Evolutionary conservation across 2,888 invertebrate genomes (phyloP), one percentile per base, ranked within the genome.

Genomic region (Eupelmus urozonus): DNA sequence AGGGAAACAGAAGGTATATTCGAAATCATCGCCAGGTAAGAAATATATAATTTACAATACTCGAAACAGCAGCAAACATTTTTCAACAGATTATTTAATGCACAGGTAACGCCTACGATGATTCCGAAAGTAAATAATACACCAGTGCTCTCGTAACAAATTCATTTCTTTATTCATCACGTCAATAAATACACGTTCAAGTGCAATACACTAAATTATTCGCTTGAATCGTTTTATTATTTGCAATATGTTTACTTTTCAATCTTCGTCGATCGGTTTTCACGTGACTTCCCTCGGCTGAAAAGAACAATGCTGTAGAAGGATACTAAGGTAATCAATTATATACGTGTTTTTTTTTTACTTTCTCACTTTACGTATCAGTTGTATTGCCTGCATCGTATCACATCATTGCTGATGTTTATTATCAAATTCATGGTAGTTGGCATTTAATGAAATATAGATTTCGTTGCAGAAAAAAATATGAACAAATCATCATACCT

Each of bases 251-350:
- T 65, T 65, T 59, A 57, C 42, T 57, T 62, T 69, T 79, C 65
- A 59, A 55, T 78, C 80, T 72, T 70, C 66, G 72, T 80, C 67
- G 53, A 66, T 77, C 40, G 60, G 60, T 80, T 73, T 67, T 76
- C 72, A 72, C 76, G 76, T 77, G 80, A 78, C 53, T 62, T 74
- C 71, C 84, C 83, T 86, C 84, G 83, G 88, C 89, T 88, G 89
- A 87, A 88, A 88, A 88, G 85, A 89, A 87, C 85, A 88, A 86
- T 87, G 87, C 83, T 87, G 85, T 88, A 86, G 85, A 85, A 85
- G 60, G 84, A 83, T 53, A 82, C 81, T 78, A 82, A 83, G 83
- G 82, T 80, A 84, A 81, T 81, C 66, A 72, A 53, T 34, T 45
- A 42, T 45, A 25, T 16, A 29, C 16, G 42, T 11, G 59, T 67